Conservation (phyloP, 2,113 vertebrate species). For the Sturnira hondurensis region DNA sequence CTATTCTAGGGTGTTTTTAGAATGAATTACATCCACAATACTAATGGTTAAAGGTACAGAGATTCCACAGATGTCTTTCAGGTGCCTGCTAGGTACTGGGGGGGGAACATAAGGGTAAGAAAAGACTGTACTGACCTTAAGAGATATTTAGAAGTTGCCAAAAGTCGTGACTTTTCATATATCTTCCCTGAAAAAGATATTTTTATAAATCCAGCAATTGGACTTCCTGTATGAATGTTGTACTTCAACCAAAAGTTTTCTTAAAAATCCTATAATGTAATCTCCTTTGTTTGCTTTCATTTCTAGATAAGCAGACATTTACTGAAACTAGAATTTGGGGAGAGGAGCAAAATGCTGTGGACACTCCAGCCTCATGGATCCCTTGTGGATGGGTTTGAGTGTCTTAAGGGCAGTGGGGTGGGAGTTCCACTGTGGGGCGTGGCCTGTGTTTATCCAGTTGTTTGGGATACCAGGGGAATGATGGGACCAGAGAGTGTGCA, state of each 20-base stretch:
- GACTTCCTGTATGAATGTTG: background rate
- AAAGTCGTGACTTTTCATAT: background rate
- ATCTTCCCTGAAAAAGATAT: background rate
- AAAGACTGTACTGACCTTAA: background rate
- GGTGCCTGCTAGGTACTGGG: background rate
- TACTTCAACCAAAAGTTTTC: background rate
- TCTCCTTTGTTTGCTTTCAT: background rate
- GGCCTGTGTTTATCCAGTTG: background rate
- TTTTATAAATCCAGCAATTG: background rate
- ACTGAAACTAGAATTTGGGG: background rate
- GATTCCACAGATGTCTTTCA: background rate
- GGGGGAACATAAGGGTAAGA: background rate
- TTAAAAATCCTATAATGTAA: background rate
- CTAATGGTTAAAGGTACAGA: background rate
- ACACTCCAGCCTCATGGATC: background rate
- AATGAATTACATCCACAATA: background rate
- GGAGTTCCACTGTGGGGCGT: rapidly evolving
- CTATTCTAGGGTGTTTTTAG: background rate
- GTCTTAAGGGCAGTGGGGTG: background rate
- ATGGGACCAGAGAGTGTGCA: background rate
- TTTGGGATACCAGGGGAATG: background rate
- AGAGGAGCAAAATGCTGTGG: background rate
- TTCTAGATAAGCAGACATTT: background rate
- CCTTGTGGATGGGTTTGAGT: background rate
- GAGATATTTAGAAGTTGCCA: background rate